Percentiles rank a stretch among this genome's conserved stretches.
phyloP scores from a whole-genome alignment of 2,797 vertebrate species.

The Tinamus major region DNA sequence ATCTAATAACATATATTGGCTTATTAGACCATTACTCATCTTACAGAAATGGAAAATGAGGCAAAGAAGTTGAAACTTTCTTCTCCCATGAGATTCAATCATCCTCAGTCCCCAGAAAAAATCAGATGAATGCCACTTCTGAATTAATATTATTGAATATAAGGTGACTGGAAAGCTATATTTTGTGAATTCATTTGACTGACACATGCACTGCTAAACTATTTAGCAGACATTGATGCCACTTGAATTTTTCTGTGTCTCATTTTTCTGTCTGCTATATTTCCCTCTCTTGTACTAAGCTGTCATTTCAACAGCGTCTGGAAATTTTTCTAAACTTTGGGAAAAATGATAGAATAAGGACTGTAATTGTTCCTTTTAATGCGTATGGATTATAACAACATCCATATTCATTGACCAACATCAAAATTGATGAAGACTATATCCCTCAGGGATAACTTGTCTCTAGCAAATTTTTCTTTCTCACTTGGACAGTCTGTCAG shows the following conservation, averaged over 20 bases:
- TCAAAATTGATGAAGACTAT: not conserved
- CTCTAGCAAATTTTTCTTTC: not conserved
- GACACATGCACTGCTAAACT: not conserved
- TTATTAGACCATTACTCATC: not conserved
- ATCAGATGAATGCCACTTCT: not conserved
- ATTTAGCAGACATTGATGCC: not conserved
- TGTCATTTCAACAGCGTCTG: not conserved
- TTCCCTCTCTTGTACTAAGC: not conserved
- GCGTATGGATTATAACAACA: not conserved
- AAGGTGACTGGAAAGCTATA: not conserved
- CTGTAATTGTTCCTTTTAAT: not conserved
- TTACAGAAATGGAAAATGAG: not conserved
- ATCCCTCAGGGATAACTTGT: not conserved
- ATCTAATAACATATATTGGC: not conserved
- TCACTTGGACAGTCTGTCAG: not conserved
- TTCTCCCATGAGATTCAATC: not conserved
- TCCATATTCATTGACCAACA: not conserved
- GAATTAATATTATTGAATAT: not conserved
- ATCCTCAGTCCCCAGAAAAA: not conserved
- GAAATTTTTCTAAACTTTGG: not conserved
- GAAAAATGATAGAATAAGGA: not conserved
- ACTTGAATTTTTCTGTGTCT: not conserved
- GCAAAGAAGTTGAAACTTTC: not conserved
- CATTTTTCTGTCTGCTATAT: not conserved
- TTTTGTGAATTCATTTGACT: not conserved